phyloP scores from a whole-genome alignment of 1,140 invertebrate genomes.

The Paralvinella palmiformis region DNA sequence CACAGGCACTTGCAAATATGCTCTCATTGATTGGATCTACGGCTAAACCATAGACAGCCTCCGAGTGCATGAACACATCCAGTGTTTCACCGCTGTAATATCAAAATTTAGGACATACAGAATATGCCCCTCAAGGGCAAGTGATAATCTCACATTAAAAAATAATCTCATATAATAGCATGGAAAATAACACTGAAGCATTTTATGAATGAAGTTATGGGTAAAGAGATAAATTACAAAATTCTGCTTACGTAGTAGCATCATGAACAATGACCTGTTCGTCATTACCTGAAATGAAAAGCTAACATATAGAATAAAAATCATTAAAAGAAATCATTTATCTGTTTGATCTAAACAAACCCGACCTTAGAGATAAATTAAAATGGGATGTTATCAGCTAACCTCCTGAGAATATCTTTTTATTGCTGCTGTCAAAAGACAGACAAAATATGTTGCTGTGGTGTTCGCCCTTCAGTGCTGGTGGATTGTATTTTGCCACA shows the following conservation, averaged over 20 bases:
- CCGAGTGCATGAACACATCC: slow-evolving; percentile 74
- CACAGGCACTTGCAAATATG: slow-evolving; percentile 80
- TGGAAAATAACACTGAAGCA: background rate
- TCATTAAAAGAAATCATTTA: background rate
- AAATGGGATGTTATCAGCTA: slow-evolving; percentile 19
- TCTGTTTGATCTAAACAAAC: no score
- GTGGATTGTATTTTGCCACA: slow-evolving; percentile 41
- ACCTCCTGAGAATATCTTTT: slow-evolving; percentile 80
- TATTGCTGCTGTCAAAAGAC: slow-evolving; percentile 71
- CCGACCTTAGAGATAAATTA: no score
- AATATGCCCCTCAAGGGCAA: background rate
- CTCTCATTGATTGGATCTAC: slow-evolving; percentile 76
- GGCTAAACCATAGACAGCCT: slow-evolving; percentile 82
- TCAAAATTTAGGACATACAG: background rate
- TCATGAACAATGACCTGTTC: slow-evolving; percentile 87
- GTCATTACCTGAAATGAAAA: slow-evolving; percentile 65
- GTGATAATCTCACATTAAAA: background rate
- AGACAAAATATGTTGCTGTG: slow-evolving; percentile 90
- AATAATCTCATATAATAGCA: background rate
- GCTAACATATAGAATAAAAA: background rate
- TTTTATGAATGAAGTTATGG: background rate
- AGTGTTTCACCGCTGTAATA: slow-evolving; percentile 61
- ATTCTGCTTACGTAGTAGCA: slow-evolving; percentile 66
- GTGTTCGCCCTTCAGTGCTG: slow-evolving; percentile 72
- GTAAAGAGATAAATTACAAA: no score